A percentile compares a stretch with the other conserved stretches of the same genome.
Evolutionary conservation across 2,113 vertebrate genomes (phyloP).

Genomic region (Petrocephalus zakoni): DNA sequence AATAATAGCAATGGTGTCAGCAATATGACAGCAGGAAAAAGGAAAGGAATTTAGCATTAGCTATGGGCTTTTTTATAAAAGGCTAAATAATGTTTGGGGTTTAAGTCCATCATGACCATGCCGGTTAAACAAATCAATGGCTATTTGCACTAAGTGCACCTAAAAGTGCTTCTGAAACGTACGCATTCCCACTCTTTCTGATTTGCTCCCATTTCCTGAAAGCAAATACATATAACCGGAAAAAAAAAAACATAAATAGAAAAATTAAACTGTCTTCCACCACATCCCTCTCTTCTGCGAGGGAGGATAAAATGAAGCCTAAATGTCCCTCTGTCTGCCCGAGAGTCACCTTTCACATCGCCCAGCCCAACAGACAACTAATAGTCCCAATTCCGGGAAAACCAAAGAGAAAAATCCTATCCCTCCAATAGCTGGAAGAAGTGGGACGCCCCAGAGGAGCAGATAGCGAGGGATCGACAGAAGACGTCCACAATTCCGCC

Average conservation of each 20-base stretch:
- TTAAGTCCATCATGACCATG: background rate
- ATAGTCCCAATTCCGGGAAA: slow-evolving; percentile 57
- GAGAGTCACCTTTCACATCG: slow-evolving; percentile 52
- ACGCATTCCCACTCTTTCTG: background rate
- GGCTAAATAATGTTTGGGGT: slow-evolving; percentile 1
- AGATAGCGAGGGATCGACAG: slow-evolving; percentile 51
- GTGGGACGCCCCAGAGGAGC: slow-evolving; percentile 42
- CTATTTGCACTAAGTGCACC: background rate
- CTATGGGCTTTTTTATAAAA: background rate
- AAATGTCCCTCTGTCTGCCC: slow-evolving; percentile 14
- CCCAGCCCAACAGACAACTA: slow-evolving; percentile 34
- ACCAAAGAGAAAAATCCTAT: slow-evolving; percentile 26
- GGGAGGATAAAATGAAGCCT: background rate
- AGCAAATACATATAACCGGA: background rate
- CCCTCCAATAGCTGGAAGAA: slow-evolving; percentile 43
- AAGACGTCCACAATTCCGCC: slow-evolving; percentile 61
- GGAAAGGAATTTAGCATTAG: background rate
- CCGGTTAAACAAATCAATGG: slow-evolving; percentile 4
- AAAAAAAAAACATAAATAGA: background rate
- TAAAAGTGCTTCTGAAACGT: background rate
- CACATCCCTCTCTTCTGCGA: background rate
- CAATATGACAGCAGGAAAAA: background rate
- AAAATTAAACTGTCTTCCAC: background rate
- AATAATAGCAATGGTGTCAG: background rate
- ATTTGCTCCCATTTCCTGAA: background rate